A percentile compares a stretch with the other conserved stretches of the same genome.
phyloP scores from a whole-genome alignment of 2,113 vertebrate genomes.

The Poecile atricapillus region DNA sequence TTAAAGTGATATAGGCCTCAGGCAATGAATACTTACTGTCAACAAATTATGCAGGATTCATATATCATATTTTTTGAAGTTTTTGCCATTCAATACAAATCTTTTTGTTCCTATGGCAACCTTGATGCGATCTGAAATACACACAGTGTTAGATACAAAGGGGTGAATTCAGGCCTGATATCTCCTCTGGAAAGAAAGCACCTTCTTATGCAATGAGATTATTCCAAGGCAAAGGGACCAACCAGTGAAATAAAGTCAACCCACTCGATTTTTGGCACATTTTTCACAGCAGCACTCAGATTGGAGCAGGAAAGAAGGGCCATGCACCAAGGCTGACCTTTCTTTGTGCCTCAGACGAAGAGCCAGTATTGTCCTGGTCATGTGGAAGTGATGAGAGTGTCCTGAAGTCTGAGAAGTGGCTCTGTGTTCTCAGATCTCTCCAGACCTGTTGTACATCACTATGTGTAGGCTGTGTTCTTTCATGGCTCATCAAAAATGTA shows the following conservation, averaged over 20 bases:
- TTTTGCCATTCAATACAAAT: conserved; percentile 18
- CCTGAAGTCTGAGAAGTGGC: neutral
- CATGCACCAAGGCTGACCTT: neutral
- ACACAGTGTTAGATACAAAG: neutral
- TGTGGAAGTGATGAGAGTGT: neutral
- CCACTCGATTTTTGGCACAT: neutral
- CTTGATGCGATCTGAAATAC: neutral
- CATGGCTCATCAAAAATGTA: neutral
- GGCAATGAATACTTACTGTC: neutral
- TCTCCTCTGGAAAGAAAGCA: neutral
- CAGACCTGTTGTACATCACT: rapidly evolving
- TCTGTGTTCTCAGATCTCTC: neutral
- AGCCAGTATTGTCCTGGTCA: neutral
- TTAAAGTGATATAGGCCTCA: neutral
- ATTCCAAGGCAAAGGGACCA: neutral
- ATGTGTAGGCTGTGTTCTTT: rapidly evolving
- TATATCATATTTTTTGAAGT: neutral
- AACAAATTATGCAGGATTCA: conserved; percentile 28
- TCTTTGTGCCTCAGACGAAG: neutral
- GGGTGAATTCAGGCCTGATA: neutral
- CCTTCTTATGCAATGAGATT: neutral
- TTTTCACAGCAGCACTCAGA: rapidly evolving
- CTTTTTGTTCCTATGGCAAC: conserved; percentile 28
- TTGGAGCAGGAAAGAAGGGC: neutral
- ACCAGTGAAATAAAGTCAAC: neutral